phyloP scores from a whole-genome alignment of 2,797 vertebrate genomes.

The Dendrocincla fuliginosa region DNA sequence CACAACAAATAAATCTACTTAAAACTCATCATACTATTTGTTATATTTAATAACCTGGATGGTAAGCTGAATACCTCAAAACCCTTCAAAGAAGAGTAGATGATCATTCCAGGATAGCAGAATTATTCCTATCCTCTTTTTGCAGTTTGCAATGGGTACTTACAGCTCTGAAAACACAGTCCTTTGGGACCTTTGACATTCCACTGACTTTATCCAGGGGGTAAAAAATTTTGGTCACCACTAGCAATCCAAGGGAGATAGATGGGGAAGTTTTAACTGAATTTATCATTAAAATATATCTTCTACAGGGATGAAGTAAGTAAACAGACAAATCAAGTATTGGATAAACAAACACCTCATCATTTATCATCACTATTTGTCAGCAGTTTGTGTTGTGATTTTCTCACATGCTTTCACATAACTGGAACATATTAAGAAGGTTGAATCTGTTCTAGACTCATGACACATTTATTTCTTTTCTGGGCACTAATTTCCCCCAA shows the following conservation, averaged over 20 bases:
- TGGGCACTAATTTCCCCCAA: neutral
- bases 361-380: slow-evolving; percentile 7
- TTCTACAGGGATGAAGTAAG: neutral
- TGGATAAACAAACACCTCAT: slow-evolving; percentile 10
- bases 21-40: neutral
- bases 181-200: neutral
- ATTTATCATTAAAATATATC: neutral
- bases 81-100: neutral
- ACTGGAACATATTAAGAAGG: neutral
- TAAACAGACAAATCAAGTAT: neutral
- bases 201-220: neutral
- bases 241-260: neutral
- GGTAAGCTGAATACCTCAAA: neutral
- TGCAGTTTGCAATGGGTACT: neutral
- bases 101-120: neutral
- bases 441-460: neutral
- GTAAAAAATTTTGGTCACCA: neutral
- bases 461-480: neutral
- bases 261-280: neutral
- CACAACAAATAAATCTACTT: neutral
- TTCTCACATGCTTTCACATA: neutral
- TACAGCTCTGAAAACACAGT: neutral
- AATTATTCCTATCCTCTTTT: neutral
- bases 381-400: neutral
- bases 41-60: neutral